A percentile compares a stretch with the other conserved stretches of the same genome.
These are phyloP conservation scores for Heteromyza rotundicornis DNA, from an alignment of 2,888 invertebrate species.

Conservation along the genomic window DNA sequence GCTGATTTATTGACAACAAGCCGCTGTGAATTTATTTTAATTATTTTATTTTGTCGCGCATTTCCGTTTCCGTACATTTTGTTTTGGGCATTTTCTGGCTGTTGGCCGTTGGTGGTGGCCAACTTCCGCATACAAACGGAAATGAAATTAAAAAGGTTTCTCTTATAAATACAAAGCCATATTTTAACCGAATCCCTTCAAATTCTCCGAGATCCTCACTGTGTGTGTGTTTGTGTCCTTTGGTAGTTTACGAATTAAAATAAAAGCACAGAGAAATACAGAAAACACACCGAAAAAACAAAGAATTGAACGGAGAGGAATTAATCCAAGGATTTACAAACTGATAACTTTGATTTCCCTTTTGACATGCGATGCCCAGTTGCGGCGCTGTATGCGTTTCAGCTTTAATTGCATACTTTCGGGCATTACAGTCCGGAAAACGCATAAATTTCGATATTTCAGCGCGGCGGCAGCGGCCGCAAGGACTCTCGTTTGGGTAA, in stretches of 20 bases:
- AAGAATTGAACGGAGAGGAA: neutral
- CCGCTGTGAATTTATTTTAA: constrained; percentile 27
- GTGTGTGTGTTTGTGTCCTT: too few relatives aligned
- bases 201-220: neutral
- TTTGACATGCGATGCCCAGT: constrained; percentile 20
- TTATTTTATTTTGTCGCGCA: constrained; percentile 15
- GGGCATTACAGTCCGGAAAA: constrained; percentile 31
- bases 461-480: neutral
- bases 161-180: neutral
- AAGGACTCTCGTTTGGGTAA: constrained; percentile 38
- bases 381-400: constrained; percentile 2
- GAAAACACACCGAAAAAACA: neutral
- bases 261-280: neutral
- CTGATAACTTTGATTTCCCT: constrained; percentile 31
- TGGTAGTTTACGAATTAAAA: neutral
- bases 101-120: neutral
- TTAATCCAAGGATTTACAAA: constrained; percentile 23
- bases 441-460: constrained; percentile 48
- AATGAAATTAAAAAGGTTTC: constrained; percentile 3
- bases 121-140: neutral
- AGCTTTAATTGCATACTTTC: constrained; percentile 39
- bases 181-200: constrained; percentile 12
- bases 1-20: constrained; percentile 54
- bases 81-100: neutral
- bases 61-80: neutral